These are phyloP conservation scores for Tychaedon coryphoeus DNA, from an alignment of 2,113 vertebrate genomes.

Conservation along the genomic window DNA sequence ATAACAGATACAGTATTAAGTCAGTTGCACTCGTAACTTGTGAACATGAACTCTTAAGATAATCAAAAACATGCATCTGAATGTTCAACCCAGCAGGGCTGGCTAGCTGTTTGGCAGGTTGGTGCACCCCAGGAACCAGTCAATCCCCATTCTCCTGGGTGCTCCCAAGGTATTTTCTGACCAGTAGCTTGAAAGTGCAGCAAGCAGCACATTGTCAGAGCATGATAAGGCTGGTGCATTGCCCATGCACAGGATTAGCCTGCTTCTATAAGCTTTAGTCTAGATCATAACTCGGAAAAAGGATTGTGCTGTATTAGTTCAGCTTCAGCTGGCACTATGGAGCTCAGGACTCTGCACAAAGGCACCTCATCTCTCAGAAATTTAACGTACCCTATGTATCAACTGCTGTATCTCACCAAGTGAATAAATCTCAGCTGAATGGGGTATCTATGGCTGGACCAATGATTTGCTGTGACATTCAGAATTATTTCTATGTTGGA, in stretches of 20 bases:
- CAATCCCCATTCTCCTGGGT: neutral
- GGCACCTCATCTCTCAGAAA: neutral
- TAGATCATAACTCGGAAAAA: neutral
- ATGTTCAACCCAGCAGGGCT: neutral
- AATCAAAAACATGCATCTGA: neutral
- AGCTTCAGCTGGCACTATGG: constrained; percentile 3
- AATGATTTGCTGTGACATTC: neutral
- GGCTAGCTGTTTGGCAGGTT: neutral
- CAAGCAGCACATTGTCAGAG: neutral
- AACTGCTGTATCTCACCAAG: neutral
- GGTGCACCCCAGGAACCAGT: neutral
- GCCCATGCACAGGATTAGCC: neutral
- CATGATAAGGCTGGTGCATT: neutral
- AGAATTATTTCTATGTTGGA: neutral
- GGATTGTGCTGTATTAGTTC: neutral
- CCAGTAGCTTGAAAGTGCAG: neutral
- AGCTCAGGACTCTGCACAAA: neutral
- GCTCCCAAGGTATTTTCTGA: neutral
- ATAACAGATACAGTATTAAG: neutral
- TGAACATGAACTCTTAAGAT: neutral
- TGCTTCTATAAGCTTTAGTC: neutral
- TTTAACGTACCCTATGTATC: neutral
- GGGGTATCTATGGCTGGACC: neutral
- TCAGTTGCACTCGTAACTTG: neutral
- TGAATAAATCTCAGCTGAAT: neutral